A percentile compares a stretch with the other conserved stretches of the same genome.
phyloP scores from a whole-genome alignment of 2,888 invertebrate species.

The Caenorhabditis afra region DNA sequence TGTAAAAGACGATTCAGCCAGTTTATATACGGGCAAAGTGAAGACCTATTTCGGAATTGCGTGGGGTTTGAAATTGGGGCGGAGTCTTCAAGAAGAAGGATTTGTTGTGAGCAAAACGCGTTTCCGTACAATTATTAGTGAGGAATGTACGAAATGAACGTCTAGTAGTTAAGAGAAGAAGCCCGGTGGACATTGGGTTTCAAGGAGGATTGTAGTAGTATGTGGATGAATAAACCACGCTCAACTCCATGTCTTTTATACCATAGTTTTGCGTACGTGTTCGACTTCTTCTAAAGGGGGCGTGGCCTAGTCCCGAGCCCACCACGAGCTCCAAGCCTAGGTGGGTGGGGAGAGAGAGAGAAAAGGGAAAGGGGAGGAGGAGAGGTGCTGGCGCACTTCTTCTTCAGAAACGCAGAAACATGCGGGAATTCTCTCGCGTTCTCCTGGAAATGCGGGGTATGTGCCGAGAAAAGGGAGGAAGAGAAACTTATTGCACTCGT shows the following conservation, averaged over 20 bases:
- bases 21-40: slow-evolving; percentile 44
- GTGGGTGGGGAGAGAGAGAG: slow-evolving; percentile 30
- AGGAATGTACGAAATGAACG: slow-evolving; percentile 17
- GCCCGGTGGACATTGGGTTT: background rate
- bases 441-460: background rate
- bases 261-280: slow-evolving; percentile 39
- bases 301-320: slow-evolving; percentile 13
- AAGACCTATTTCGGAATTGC: slow-evolving; percentile 45
- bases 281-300: slow-evolving; percentile 44
- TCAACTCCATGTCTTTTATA: slow-evolving; percentile 33
- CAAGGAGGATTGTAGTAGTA: background rate
- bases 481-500: background rate
- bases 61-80: slow-evolving; percentile 42
- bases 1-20: slow-evolving; percentile 14
- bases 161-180: background rate
- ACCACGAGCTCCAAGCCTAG: background rate
- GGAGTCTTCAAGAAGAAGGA: slow-evolving; percentile 14
- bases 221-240: slow-evolving; percentile 4
- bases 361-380: background rate
- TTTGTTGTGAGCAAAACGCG: slow-evolving; percentile 21
- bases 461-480: slow-evolving; percentile 16
- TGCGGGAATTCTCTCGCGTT: background rate
- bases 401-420: slow-evolving; percentile 4
- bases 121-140: slow-evolving; percentile 1
- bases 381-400: slow-evolving; percentile 24